Base-by-base conservation (phyloP, 2,113 vertebrate species). In the Falcunculus frontatus region DNA sequence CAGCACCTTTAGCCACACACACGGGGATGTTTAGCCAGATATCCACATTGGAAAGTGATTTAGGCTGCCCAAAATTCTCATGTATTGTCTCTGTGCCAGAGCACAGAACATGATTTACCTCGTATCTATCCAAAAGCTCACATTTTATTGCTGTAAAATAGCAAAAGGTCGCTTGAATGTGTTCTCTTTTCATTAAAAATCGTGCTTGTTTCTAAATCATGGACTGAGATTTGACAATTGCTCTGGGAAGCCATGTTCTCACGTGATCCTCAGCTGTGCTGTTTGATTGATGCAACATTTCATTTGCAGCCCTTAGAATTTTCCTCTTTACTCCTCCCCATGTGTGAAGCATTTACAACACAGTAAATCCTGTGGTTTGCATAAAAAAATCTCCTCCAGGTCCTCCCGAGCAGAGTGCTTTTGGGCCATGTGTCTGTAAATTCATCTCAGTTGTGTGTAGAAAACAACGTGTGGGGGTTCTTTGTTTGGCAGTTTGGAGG, bases 21-120 rank as follows among this genome's bases (percentile, higher is more conserved):
- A 2, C 3, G 63, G 52, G 46, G 59, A 1, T 35, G 33, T 37
- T 32, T 0, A 27, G 27, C 12, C 63, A 33, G 1, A 6, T 4
- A 14, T 1, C 32, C 67, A 13, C 29, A 0, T 19, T 79, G 32
- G 18, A 1, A 49, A 52, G n/a, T 7, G 42, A 10, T 70, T 65
- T 8, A 35, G 59, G 26, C 68, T 93, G 85, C 65, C 73, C 46
- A 20, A 39, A 79, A 8, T 41, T 57, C 44, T 72, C 14, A 1
- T 62, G 8, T 16, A 0, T 26, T 77, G n/a, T 44, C 35, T 90
- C 21, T 44, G 22, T 42, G 52, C 32, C 16, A 23, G 17, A 83
- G 44, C n/a, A 12, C 9, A 32, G 62, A 67, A 52, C 16, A 12
- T 6, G 2, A 26, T 83, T 79, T 37, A 37, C 20, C 32, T 69